Evolutionary conservation across 1,140 invertebrate species (phyloP).

Genomic region (Drosophila tani): DNA sequence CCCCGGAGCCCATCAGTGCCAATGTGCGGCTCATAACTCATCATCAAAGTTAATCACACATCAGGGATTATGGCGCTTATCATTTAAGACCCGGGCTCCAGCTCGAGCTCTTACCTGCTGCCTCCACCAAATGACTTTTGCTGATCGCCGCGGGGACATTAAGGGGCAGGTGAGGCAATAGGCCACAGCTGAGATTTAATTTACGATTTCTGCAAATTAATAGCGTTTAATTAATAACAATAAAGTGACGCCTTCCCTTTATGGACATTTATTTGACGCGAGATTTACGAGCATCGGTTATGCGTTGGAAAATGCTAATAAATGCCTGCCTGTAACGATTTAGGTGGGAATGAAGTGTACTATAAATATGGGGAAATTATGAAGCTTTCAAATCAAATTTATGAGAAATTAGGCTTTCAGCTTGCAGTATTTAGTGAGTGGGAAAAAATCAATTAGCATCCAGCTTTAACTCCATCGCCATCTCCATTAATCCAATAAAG

Average conservation of each 20-base stretch:
- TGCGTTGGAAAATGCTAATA: conserved; percentile 22
- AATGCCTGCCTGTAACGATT: conserved; percentile 12
- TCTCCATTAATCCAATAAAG: conserved; percentile 47
- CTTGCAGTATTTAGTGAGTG: neutral
- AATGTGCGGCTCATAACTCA: conserved; percentile 83
- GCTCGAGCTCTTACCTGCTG: conserved; percentile 37
- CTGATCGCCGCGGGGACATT: conserved; percentile 58
- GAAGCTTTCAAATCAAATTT: neutral
- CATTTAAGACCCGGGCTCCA: conserved; percentile 67
- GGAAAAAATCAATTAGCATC: conserved; percentile 63
- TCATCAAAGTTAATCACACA: conserved; percentile 84
- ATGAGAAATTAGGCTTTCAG: neutral
- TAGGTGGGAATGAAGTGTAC: neutral
- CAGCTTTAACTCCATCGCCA: neutral
- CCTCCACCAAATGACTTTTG: conserved; percentile 68
- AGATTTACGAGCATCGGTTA: conserved; percentile 65
- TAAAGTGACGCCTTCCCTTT: conserved; percentile 80
- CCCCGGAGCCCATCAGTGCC: conserved; percentile 67
- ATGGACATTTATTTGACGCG: conserved; percentile 79
- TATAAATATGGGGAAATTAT: neutral
- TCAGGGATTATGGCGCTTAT: conserved; percentile 84
- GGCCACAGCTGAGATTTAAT: conserved; percentile 72
- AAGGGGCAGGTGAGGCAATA: conserved; percentile 49
- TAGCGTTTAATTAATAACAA: conserved; percentile 84
- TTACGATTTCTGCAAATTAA: conserved; percentile 84